Percentiles rank a stretch among this genome's conserved stretches.
Evolutionary conservation across 1,140 invertebrate species (phyloP).

Genomic region (Zaprionus inermis): DNA sequence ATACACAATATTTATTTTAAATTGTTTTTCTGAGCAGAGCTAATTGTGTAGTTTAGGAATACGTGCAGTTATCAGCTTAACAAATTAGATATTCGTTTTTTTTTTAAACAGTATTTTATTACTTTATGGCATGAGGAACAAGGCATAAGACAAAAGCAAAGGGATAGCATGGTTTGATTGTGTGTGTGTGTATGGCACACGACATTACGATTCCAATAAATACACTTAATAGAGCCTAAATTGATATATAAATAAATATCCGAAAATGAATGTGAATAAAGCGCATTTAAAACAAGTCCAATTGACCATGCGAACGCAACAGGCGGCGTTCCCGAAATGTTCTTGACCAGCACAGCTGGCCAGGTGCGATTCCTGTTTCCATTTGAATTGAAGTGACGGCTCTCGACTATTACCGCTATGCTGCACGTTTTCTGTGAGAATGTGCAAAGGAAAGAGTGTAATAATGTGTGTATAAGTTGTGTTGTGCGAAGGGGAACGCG

Average conservation of each 20-base stretch:
- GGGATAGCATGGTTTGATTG: background rate
- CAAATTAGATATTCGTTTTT: too few relatives aligned
- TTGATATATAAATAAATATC: slow-evolving; percentile 7
- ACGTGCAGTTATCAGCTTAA: slow-evolving; percentile 13
- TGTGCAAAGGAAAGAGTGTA: background rate
- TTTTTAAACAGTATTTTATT: slow-evolving; percentile 1
- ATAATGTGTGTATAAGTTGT: background rate
- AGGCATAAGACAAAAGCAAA: slow-evolving; percentile 15
- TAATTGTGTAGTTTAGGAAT: background rate
- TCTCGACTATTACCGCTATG: background rate
- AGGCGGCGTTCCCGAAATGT: slow-evolving; percentile 13
- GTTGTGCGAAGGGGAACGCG: slow-evolving; percentile 13
- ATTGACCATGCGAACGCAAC: slow-evolving; percentile 47
- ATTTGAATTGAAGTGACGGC: background rate
- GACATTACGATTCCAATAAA: slow-evolving; percentile 35
- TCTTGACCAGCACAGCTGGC: slow-evolving; percentile 26
- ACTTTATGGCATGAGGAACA: slow-evolving; percentile 1
- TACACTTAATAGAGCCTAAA: slow-evolving; percentile 37
- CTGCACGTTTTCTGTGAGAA: background rate
- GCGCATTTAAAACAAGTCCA: slow-evolving; percentile 16
- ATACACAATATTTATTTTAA: too few relatives aligned
- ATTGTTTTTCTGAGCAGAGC: too few relatives aligned
- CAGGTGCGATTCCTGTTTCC: background rate
- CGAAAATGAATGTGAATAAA: slow-evolving; percentile 26
- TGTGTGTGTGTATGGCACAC: background rate